phyloP scores from a whole-genome alignment of 1,140 invertebrate genomes.

The Camponotus floridanus region DNA sequence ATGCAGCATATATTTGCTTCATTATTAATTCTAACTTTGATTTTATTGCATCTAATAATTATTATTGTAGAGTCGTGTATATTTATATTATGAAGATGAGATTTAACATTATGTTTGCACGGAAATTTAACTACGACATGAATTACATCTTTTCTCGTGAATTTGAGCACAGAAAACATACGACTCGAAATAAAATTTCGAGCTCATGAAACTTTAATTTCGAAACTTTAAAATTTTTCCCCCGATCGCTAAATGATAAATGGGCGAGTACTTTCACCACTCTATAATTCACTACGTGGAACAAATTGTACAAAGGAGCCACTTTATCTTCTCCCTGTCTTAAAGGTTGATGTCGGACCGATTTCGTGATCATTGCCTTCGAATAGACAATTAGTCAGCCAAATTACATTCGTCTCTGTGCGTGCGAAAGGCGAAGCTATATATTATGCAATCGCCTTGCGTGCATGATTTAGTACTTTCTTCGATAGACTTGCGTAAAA shows the following conservation, averaged over 20 bases:
- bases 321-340: slow-evolving; percentile 18
- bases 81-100: not conserved
- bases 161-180: not conserved
- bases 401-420: slow-evolving; percentile 17
- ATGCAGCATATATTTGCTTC: not conserved
- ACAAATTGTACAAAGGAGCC: not conserved
- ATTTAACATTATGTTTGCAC: not conserved
- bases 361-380: slow-evolving; percentile 12
- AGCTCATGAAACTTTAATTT: slow-evolving; percentile 54
- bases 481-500: slow-evolving; percentile 8
- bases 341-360: not conserved
- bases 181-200: not conserved
- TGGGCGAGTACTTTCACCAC: slow-evolving; percentile 18
- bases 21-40: not conserved
- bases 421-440: not conserved
- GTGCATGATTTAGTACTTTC: slow-evolving; percentile 2
- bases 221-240: slow-evolving; percentile 21
- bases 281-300: not conserved
- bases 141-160: not conserved
- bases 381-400: slow-evolving; percentile 34
- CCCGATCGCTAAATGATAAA: slow-evolving; percentile 38
- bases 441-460: not conserved
- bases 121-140: not conserved
- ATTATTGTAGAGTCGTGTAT: not conserved
- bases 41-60: not conserved